A percentile compares a stretch with the other conserved stretches of the same genome.
Evolutionary conservation across 2,888 invertebrate genomes (phyloP).

Genomic region (Cenopis cana): DNA sequence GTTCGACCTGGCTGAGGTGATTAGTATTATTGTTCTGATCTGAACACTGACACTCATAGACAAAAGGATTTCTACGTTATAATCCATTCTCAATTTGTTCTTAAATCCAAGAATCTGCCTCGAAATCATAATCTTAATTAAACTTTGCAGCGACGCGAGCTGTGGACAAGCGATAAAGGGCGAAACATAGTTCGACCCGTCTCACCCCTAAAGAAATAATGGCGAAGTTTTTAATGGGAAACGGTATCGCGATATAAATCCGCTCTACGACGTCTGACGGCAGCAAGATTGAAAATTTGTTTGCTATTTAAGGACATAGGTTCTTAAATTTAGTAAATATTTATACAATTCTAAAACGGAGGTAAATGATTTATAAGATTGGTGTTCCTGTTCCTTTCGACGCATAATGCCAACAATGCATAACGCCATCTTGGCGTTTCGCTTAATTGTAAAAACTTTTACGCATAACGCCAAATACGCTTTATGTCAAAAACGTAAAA

Average conservation of each 20-base stretch:
- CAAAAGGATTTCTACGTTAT: constrained; percentile 11
- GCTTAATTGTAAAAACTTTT: no score
- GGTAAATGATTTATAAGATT: no score
- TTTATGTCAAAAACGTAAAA: no score
- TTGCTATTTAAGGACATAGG: constrained; percentile 47
- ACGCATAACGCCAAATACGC: no score
- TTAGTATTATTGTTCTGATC: no score
- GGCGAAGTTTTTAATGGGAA: constrained; percentile 52
- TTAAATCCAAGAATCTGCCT: constrained; percentile 29
- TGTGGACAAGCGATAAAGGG: constrained; percentile 46
- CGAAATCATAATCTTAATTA: constrained; percentile 45
- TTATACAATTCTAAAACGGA: not conserved
- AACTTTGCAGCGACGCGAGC: constrained; percentile 41
- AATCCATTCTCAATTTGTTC: constrained; percentile 26
- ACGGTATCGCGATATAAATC: constrained; percentile 49
- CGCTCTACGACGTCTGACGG: constrained; percentile 45
- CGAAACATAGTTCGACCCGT: constrained; percentile 45
- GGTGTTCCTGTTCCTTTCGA: no score
- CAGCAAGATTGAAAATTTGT: constrained; percentile 37
- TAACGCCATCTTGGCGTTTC: no score
- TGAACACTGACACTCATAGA: no score
- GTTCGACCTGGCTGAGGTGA: no score
- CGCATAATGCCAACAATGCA: no score
- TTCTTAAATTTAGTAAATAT: not conserved
- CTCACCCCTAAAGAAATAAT: constrained; percentile 48